A percentile compares a stretch with the other conserved stretches of the same genome.
These are phyloP conservation scores for Nebria salina DNA, from an alignment of 2,888 invertebrate species.

Conservation along the genomic window DNA sequence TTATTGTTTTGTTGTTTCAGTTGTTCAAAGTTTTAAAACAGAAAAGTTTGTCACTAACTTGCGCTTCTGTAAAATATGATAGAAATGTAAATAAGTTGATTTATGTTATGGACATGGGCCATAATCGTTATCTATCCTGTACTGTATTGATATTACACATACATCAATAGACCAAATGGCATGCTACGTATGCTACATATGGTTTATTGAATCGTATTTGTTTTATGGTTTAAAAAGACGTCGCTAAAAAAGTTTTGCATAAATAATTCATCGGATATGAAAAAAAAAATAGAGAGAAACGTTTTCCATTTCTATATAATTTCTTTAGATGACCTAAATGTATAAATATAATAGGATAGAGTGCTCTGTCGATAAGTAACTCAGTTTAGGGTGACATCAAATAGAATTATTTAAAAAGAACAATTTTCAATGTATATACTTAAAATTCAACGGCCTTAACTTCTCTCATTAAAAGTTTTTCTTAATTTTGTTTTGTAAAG, in stretches of 20 bases:
- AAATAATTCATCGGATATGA: too few relatives aligned
- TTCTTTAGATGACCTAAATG: too few relatives aligned
- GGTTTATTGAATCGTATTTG: too few relatives aligned
- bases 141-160: background rate
- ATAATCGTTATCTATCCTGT: constrained; percentile 24
- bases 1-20: constrained; percentile 45
- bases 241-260: too few relatives aligned
- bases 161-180: background rate
- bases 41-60: constrained; percentile 45
- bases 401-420: too few relatives aligned
- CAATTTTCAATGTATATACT: too few relatives aligned
- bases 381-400: too few relatives aligned
- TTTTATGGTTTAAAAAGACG: too few relatives aligned
- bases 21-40: constrained; percentile 44
- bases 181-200: background rate
- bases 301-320: too few relatives aligned
- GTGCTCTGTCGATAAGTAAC: too few relatives aligned
- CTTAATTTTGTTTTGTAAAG: background rate
- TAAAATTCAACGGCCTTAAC: background rate
- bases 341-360: too few relatives aligned
- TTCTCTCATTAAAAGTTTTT: background rate
- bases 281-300: too few relatives aligned
- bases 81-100: constrained; percentile 46
- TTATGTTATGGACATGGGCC: constrained; percentile 32
- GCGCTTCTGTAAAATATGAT: constrained; percentile 38